Base-by-base conservation (phyloP, 35 echinoderm and acorn worm genomes). In the Chiridota heheva region DNA sequence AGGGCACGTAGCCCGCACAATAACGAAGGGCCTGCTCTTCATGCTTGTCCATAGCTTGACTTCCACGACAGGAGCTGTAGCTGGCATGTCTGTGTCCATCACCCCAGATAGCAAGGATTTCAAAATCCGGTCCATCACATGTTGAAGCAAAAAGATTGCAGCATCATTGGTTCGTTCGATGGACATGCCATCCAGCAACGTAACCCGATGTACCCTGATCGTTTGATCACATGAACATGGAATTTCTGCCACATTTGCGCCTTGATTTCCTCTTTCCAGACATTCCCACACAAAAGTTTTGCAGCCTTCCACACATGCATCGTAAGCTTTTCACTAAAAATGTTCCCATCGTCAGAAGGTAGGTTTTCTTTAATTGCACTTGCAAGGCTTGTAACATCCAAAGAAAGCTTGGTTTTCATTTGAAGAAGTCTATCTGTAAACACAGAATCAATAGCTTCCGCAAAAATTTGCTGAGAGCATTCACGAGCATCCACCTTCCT, bases 11-110 rank as follows among this genome's bases (percentile, higher is more conserved):
- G 30, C 70, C 40, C 3, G 25, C 27, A 36, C 70, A 73, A 17
- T 73, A 73, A 8, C 70, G 4, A 24, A 73, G 44, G 1, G 70
- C 70, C 70, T 73, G 70, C 44, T 43, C 70, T 26, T 73, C 70
- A 25, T 22, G 25, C 15, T 17, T 1, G 5, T 48, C 70, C 64
- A 68, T 68, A 18, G 28, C 31, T 15, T 68, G 7, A 35, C 22
- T 48, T 39, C 29, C 22, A 7, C 1, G 20, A 5, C 70, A 10
- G 2, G 40, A 45, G 5, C 40, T 47, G 70, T 5, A 45, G 6
- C 1, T 27, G 70, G 64, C 64, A 68, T 68, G 27, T 72, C 42
- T 4, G 40, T 73, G 20, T 49, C 39, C 70, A 73, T 73, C 44
- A 45, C 70, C 20, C 40, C 48, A 5, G 43, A 45, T 0, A 45